Base-by-base conservation (phyloP, 1,140 invertebrate genomes). In the Saccostrea echinata region DNA sequence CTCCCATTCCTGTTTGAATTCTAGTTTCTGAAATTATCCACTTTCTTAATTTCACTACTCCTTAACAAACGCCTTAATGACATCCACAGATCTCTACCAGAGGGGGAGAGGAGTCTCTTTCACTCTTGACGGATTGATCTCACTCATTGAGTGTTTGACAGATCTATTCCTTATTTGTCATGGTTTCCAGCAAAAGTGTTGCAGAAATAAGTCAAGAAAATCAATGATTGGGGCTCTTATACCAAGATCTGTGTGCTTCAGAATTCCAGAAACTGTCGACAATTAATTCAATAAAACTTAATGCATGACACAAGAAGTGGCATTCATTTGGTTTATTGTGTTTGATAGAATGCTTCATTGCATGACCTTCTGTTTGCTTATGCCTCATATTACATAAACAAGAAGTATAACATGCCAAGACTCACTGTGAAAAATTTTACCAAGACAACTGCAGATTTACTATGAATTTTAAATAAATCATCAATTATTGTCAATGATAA, bases 271-370 rank as follows among this genome's bases (percentile, higher is more conserved):
- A 33, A 30, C 68, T 76, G 68, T 76, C 68, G 16, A 76, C 68
- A 76, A 76, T 76, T 76, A 76, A 76, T 76, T 30, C 68, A 76
- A 76, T 76, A 76, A 76, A 76, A 76, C 13, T 76, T 76, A 76
- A 76, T 76, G 68, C 68, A 76, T 27, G 68, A 76, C 24, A 76
- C 68, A 76, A 76, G 68, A 76, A 12, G 27, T 76, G 68, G 68
- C 16, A 24, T 76, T 76, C 12, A 76, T 76, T 76, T 76, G 24
- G 68, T 76, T 76, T 76, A 76, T 30, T 30, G 68, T 33, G 27
- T 76, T 76, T 76, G 27, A 76, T 76, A 30, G 27, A 16, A 27
- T 33, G 13, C 30, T 76, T 13, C 30, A 76, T 30, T 30, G 24
- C 27, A 30, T 76, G 68, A 76, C 27, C 68, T 30, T 76, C 68